Conservation (phyloP, 2,888 invertebrate genomes). For the Alsophila aescularia region DNA sequence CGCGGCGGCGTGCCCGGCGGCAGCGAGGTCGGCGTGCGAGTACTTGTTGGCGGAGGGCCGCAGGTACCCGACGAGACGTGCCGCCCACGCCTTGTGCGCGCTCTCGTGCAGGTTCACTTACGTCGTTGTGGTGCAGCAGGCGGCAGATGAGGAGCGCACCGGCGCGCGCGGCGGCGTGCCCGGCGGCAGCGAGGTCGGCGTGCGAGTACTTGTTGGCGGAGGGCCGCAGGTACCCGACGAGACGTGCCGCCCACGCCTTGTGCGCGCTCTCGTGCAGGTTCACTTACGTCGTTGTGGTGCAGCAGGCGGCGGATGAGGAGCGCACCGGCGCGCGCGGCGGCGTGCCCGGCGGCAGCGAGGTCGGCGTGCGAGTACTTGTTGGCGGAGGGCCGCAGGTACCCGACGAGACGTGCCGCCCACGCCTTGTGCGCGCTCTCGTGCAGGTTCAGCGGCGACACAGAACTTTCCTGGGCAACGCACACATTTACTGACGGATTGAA, state of each 20-base stretch:
- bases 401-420: constrained; percentile 88
- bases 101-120: no score
- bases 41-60: no score
- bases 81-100: no score
- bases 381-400: constrained; percentile 94
- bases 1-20: constrained; percentile 87
- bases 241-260: no score
- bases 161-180: constrained; percentile 86
- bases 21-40: no score
- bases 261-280: constrained; percentile 70
- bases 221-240: no score
- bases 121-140: background rate
- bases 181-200: constrained; percentile 87
- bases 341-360: constrained; percentile 82
- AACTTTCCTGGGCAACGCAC: constrained; percentile 61
- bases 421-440: constrained; percentile 74
- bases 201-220: constrained; percentile 95
- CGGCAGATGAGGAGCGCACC: constrained; percentile 87
- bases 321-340: constrained; percentile 87
- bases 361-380: constrained; percentile 95
- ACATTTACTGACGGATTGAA: no score
- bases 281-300: constrained; percentile 85
- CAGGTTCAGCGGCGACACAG: constrained; percentile 63
- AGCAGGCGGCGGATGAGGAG: constrained; percentile 91
- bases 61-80: no score